Conservation (phyloP, 1,140 invertebrate genomes). For the Tenebrio molitor region DNA sequence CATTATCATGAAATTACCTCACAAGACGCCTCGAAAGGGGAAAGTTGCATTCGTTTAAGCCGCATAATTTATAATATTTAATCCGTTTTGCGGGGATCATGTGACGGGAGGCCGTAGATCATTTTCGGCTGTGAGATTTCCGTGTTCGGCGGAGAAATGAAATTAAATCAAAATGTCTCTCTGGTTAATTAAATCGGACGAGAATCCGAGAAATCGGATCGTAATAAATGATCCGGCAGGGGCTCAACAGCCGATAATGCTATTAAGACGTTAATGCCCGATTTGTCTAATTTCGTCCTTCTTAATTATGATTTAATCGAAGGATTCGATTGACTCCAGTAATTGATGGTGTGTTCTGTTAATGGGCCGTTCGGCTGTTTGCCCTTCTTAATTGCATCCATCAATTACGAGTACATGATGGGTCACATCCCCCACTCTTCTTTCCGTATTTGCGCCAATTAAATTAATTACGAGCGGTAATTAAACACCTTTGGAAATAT, state of each 20-base stretch:
- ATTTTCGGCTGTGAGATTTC: background rate
- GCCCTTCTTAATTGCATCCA: background rate
- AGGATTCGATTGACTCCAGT: background rate
- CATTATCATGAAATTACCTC: conserved; percentile 24
- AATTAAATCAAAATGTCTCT: conserved; percentile 23
- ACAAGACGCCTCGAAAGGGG: conserved; percentile 21
- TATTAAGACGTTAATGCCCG: conserved; percentile 20
- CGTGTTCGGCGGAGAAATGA: conserved; percentile 11
- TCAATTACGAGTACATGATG: background rate
- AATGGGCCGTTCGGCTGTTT: conserved; percentile 12
- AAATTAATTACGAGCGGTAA: background rate
- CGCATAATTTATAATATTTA: conserved; percentile 4
- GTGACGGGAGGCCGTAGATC: background rate
- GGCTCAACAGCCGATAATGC: conserved; percentile 18
- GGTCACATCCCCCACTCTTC: too few species aligned
- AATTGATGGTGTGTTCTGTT: conserved; percentile 3
- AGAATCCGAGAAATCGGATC: conserved; percentile 6
- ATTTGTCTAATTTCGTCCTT: conserved; percentile 17
- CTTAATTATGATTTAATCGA: conserved; percentile 5
- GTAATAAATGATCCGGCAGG: conserved; percentile 15
- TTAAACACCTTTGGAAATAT: conserved; percentile 22
- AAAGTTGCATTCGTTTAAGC: conserved; percentile 8
- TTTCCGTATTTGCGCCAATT: too few species aligned
- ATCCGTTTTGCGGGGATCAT: background rate
- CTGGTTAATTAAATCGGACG: conserved; percentile 19